Base-by-base conservation (phyloP, 2,113 vertebrate species). In the Stigmatopora nigra region DNA sequence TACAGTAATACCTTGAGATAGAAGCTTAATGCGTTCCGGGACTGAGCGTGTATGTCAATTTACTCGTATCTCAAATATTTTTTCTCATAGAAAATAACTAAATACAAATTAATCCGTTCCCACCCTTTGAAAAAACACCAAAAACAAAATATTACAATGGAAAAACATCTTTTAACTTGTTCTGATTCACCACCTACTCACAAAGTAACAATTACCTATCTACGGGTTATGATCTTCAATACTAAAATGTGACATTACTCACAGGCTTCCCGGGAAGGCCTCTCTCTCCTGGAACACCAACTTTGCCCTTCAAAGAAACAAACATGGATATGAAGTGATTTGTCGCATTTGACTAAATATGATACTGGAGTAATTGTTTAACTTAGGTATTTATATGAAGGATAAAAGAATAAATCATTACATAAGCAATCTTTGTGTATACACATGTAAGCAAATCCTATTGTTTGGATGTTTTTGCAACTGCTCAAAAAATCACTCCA, bases 281-380 rank as follows among this genome's bases (percentile, higher is more conserved):
- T 86, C 91, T 92, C 72, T 93, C 92, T 78, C 97, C 97, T 59
- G 89, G 92, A 85, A 79, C 78, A 77, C 96, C 97, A 79, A 92
- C 88, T 80, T 94, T 97, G 62, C 95, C 97, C 97, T 98, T 64
- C 3, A 86, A 38, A 80, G 76, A 79, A 25, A 79, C 73, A 85
- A 72, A 78, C 62, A 16, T 68, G 44, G 3, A 69, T 45, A 68
- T 51, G 31, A 35, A 47, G 9, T 49, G 3, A 19, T 38, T 35
- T 41, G 38, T 7, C 3, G 4, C 61, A 22, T 51, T 1, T 63
- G 58, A 65, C 48, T 51, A 20, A 5, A 48, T 63, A 25, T 22
- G 45, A 61, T n/a, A 1, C 11, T 35, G 12, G 25, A 38, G 25
- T 64, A 31, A 47, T 17, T 25, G 5, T 22, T 22, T 25, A 61